Percentiles rank a stretch among this genome's conserved stretches.
phyloP scores from a whole-genome alignment of 2,113 vertebrate genomes.

The Theristicus caerulescens region DNA sequence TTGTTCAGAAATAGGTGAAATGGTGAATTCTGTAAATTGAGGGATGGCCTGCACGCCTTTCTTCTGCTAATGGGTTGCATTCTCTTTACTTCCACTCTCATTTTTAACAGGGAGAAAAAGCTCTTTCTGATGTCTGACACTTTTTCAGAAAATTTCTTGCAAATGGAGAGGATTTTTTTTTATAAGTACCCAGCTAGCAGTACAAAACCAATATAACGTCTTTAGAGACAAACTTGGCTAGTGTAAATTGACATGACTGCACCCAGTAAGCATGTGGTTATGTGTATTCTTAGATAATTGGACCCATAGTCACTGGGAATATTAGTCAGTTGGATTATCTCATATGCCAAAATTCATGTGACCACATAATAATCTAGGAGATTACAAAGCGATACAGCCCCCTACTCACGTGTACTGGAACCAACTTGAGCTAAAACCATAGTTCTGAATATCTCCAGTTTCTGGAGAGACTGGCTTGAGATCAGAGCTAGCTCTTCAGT shows the following conservation, averaged over 20 bases:
- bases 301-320: not conserved
- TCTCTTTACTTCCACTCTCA: not conserved
- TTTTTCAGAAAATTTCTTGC: not conserved
- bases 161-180: not conserved
- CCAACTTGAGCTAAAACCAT: not conserved
- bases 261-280: not conserved
- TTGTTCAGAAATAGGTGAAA: not conserved
- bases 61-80: not conserved
- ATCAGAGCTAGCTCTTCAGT: not conserved
- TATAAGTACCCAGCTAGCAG: not conserved
- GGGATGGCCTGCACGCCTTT: not conserved
- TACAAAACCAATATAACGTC: not conserved
- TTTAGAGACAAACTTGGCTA: not conserved
- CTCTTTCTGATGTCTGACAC: not conserved
- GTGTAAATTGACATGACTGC: not conserved
- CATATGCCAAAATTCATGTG: constrained; percentile 5
- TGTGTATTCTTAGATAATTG: not conserved
- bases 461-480: not conserved
- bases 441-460: not conserved
- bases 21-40: not conserved
- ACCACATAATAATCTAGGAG: not conserved
- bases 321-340: not conserved
- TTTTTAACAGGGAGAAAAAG: not conserved
- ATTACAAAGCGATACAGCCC: not conserved
- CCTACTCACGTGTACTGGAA: not conserved